These are phyloP conservation scores for Tinea pellionella DNA, from an alignment of 2,888 invertebrate species.

Conservation along the genomic window DNA sequence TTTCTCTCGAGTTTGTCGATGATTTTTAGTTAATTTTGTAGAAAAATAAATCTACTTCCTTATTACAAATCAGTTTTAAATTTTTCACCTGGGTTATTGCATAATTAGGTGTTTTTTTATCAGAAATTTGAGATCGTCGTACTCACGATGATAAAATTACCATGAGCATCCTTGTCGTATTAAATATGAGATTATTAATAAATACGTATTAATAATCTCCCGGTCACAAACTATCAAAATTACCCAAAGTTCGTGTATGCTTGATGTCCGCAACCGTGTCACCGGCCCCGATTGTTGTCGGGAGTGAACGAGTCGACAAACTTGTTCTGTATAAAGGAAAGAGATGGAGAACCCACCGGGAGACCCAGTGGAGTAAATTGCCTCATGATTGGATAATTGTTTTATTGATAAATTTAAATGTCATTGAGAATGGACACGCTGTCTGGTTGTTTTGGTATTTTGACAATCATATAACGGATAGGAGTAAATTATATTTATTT, in stretches of 20 bases:
- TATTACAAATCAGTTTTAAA: too few relatives aligned
- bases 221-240: too few relatives aligned
- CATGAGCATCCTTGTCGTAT: too few relatives aligned
- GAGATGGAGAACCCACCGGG: constrained; percentile 29
- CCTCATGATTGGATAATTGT: constrained; percentile 66
- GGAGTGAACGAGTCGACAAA: not conserved
- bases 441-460: not conserved
- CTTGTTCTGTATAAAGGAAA: constrained; percentile 19
- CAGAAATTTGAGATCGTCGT: too few relatives aligned
- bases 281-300: not conserved
- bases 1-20: too few relatives aligned
- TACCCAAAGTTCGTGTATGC: not conserved
- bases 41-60: too few relatives aligned
- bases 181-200: too few relatives aligned
- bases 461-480: not conserved
- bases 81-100: too few relatives aligned
- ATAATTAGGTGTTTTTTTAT: too few relatives aligned
- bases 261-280: constrained; percentile 2
- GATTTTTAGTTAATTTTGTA: too few relatives aligned
- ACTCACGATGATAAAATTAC: too few relatives aligned
- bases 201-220: too few relatives aligned
- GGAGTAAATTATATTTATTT: not conserved
- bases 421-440: constrained; percentile 33
- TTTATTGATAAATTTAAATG: constrained; percentile 61
- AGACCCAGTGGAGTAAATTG: constrained; percentile 54